Percentiles rank a stretch among this genome's conserved stretches.
Conservation (phyloP, 1,140 invertebrate genomes). For the Andrena cerasifolii region DNA sequence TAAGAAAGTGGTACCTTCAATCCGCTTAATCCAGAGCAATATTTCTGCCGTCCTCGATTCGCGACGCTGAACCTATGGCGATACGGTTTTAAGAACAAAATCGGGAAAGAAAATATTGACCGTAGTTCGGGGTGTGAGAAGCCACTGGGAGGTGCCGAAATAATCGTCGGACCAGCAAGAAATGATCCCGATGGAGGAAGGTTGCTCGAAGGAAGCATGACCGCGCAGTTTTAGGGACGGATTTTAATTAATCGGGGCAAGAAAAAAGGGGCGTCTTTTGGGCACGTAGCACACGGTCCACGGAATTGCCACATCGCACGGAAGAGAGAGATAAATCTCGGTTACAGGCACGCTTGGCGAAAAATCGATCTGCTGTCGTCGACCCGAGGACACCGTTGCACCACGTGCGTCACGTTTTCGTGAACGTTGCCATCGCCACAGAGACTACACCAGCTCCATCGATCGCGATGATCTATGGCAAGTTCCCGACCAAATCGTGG, state of each 20-base stretch:
- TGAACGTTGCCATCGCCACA: conserved; percentile 43
- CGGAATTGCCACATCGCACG: conserved; percentile 8
- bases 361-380: conserved; percentile 20
- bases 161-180: not conserved
- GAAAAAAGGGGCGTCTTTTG: conserved; percentile 10
- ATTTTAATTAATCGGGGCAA: conserved; percentile 14
- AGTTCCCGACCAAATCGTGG: conserved; percentile 1
- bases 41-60: not conserved
- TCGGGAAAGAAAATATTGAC: conserved; percentile 1
- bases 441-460: conserved; percentile 23
- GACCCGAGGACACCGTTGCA: conserved; percentile 7
- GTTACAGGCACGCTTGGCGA: conserved; percentile 7
- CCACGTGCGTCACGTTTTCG: conserved; percentile 54
- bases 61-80: not conserved
- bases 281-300: not conserved
- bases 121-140: no score
- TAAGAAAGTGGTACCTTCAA: not conserved
- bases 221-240: not conserved
- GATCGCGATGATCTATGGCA: conserved; percentile 2
- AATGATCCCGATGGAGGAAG: not conserved
- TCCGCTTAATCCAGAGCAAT: not conserved
- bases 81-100: not conserved
- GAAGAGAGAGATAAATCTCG: conserved; percentile 37
- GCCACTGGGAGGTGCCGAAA: no score
- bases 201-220: not conserved